Base-by-base conservation (phyloP, 1,140 invertebrate species). In the Thaumatotibia leucotreta region DNA sequence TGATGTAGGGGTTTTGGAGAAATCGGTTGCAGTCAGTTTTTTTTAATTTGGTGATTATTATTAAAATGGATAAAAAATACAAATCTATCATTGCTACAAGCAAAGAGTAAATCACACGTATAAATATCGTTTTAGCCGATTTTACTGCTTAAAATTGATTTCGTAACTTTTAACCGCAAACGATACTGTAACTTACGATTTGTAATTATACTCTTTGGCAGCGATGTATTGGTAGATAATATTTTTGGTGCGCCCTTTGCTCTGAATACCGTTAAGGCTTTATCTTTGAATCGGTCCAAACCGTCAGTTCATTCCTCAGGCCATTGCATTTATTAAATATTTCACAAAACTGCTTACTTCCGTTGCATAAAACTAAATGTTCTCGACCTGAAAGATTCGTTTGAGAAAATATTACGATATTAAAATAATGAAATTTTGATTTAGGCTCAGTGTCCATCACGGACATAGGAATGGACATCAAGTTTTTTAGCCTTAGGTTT, bases 161-260 rank as follows among this genome's bases (percentile, higher is more conserved):
- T 24, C 27, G 11, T 14, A 29, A 27, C 27, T 58, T 58, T n/a
- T 14, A 24, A 58, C 23, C 11, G 11, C 22, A 58, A 17, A n/a
- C 23, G 1, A 29, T 58, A n/a, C 52, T n/a, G 20, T 58, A 58
- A 17, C 24, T 29, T 20, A 58, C 52, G 52, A 17, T 29, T 49
- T 58, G 8, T 58, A 58, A 58, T 58, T 17, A 58, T 14, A 58
- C n/a, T 10, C 52, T 58, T 58, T 58, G 24, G 52, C 23, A 27
- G 22, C n/a, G 23, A 27, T 24, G 23, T 24, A 27, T 14, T 58
- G 52, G 8, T 24, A 10, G 52, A 58, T 58, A 58, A 58, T 58
- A 58, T 27, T 58, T 52, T 58, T 3, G 52, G 52, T 24, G 17
- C 24, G 52, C 52, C 52, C 52, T 58, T 58, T 58, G 52, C 23